Evolutionary conservation across 2,797 vertebrate species (phyloP).

Genomic region (Typhlichthys subterraneus): DNA sequence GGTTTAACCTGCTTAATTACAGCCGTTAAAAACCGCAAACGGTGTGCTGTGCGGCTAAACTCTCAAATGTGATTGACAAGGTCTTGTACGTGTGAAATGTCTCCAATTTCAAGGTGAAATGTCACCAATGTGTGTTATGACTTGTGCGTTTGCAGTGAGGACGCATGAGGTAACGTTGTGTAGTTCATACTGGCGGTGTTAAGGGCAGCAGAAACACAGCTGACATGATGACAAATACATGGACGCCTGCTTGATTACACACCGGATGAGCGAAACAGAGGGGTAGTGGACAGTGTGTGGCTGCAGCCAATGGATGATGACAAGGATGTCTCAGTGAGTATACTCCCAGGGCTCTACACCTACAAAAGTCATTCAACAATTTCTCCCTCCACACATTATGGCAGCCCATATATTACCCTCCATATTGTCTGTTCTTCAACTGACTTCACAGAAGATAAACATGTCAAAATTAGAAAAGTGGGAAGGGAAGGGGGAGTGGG

Average conservation of each 20-base stretch:
- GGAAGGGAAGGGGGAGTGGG: constrained; percentile 11
- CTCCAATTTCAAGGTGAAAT: constrained; percentile 31
- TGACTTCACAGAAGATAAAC: constrained; percentile 44
- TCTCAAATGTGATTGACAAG: constrained; percentile 45
- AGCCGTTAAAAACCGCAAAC: constrained; percentile 63
- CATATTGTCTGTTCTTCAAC: constrained; percentile 21
- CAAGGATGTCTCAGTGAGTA: neutral
- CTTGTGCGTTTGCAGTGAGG: constrained; percentile 37
- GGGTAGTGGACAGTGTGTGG: constrained; percentile 38
- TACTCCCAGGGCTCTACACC: constrained; percentile 1
- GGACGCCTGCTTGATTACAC: constrained; percentile 53
- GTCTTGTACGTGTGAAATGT: constrained; percentile 31
- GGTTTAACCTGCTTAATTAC: constrained; percentile 59
- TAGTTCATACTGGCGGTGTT: constrained; percentile 26
- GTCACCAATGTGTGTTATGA: constrained; percentile 47
- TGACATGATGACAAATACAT: constrained; percentile 41
- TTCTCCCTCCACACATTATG: constrained; percentile 26
- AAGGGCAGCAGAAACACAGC: constrained; percentile 29
- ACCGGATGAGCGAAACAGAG: constrained; percentile 36
- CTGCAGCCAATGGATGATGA: constrained; percentile 14
- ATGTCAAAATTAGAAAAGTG: constrained; percentile 45
- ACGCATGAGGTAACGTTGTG: constrained; percentile 29
- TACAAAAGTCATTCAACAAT: constrained; percentile 21
- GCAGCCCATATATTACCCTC: constrained; percentile 17
- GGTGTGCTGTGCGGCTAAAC: constrained; percentile 43